phyloP scores from a whole-genome alignment of 1,140 invertebrate genomes.

The Colletes latitarsis region DNA sequence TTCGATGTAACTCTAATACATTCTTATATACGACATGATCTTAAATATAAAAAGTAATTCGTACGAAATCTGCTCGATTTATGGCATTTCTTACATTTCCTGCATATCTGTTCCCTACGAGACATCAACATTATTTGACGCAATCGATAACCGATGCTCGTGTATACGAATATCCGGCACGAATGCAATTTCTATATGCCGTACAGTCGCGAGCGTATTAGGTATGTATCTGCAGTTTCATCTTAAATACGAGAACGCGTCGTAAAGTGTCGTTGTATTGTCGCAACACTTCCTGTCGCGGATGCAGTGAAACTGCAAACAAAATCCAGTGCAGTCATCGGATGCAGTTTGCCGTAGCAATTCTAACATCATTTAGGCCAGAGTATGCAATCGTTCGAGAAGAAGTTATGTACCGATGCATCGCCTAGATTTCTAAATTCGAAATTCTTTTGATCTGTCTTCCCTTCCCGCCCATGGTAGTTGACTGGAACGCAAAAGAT shows the following conservation, averaged over 20 bases:
- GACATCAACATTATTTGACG: no score
- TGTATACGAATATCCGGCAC: slow-evolving; percentile 11
- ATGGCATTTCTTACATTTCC: neutral
- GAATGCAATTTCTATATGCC: slow-evolving; percentile 14
- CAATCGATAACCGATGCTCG: neutral
- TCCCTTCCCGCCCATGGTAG: no score
- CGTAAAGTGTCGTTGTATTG: neutral
- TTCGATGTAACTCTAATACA: neutral
- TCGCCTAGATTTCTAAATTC: no score
- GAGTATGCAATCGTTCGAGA: neutral
- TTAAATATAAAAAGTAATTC: slow-evolving; percentile 31
- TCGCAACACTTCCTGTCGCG: slow-evolving; percentile 27
- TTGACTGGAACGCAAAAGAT: no score
- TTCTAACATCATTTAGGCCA: neutral
- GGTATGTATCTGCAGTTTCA: slow-evolving; percentile 39
- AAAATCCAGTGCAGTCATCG: slow-evolving; percentile 33
- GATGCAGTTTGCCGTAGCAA: neutral
- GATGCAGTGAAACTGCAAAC: neutral
- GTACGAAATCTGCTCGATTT: neutral
- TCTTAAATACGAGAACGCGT: slow-evolving; percentile 5
- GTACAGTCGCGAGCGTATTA: neutral
- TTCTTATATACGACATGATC: neutral
- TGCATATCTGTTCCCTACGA: no score
- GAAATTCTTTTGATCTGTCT: no score
- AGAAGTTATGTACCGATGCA: neutral